Evolutionary conservation across 2,888 invertebrate genomes (phyloP).

Genomic region (Papilio elwesi): DNA sequence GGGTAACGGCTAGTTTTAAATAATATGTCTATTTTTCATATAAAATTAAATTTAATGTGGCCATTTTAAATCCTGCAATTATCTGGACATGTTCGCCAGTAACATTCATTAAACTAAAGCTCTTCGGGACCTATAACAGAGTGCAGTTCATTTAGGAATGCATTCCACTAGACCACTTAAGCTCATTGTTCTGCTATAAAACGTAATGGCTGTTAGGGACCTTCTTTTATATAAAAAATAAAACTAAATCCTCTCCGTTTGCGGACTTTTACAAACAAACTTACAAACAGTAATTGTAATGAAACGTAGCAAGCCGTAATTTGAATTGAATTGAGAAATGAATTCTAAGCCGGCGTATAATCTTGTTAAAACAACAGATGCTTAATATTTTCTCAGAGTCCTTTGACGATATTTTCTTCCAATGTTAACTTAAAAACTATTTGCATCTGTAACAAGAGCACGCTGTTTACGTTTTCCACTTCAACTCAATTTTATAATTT

Average conservation of each 20-base stretch:
- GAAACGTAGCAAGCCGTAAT: constrained; percentile 24
- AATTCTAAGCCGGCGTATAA: constrained; percentile 1
- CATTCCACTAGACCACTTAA: constrained; percentile 30
- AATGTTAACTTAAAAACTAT: neutral
- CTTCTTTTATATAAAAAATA: constrained; percentile 20
- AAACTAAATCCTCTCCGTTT: constrained; percentile 13
- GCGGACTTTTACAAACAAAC: constrained; percentile 19
- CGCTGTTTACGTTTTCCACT: neutral
- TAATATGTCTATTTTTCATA: constrained; percentile 1
- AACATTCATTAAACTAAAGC: constrained; percentile 28
- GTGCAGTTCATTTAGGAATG: constrained; percentile 36
- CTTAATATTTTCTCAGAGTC: neutral
- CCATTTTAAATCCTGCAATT: constrained; percentile 21
- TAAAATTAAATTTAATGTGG: constrained; percentile 9
- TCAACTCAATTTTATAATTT: neutral
- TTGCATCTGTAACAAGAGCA: neutral
- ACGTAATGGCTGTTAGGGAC: constrained; percentile 30
- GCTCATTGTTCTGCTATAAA: constrained; percentile 35
- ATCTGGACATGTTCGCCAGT: constrained; percentile 21
- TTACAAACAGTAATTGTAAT: constrained; percentile 34
- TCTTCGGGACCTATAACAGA: constrained; percentile 10
- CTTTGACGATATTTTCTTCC: neutral
- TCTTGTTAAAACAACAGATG: constrained; percentile 22
- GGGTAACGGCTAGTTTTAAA: neutral
- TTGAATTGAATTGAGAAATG: constrained; percentile 17